Percentiles rank a stretch among this genome's conserved stretches.
Evolutionary conservation across 2,113 vertebrate genomes (phyloP).

Genomic region (Rhadina sibilatrix): DNA sequence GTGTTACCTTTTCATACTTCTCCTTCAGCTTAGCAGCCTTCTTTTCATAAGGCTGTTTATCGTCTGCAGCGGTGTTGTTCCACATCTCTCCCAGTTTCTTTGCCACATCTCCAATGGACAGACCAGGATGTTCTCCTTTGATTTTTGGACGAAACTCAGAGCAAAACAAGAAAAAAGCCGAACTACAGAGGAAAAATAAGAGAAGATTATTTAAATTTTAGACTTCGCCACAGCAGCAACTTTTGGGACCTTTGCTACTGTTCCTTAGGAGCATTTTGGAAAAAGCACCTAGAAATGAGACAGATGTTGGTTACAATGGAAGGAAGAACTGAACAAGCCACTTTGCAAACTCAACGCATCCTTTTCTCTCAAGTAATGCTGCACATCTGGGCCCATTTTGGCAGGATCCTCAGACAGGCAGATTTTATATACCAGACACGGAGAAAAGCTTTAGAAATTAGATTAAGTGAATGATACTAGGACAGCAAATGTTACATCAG

Average conservation of each 20-base stretch:
- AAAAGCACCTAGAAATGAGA: not conserved
- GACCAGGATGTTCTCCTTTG: conserved; percentile 87
- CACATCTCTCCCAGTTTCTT: conserved; percentile 97
- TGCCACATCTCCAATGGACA: conserved; percentile 90
- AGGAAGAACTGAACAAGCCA: not conserved
- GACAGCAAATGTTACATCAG: not conserved
- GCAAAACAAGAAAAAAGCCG: conserved; percentile 97
- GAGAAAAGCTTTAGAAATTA: not conserved
- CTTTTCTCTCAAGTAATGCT: not conserved
- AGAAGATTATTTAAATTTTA: not conserved
- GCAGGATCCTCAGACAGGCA: not conserved
- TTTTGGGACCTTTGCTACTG: not conserved
- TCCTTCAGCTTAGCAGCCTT: conserved; percentile 97
- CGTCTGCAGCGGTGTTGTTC: conserved; percentile 88
- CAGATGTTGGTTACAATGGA: not conserved
- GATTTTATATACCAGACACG: not conserved
- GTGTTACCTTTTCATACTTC: conserved; percentile 92
- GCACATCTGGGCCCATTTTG: not conserved
- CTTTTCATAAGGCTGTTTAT: conserved; percentile 94
- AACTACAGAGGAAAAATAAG: conserved; percentile 66
- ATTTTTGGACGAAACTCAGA: conserved; percentile 95
- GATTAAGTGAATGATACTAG: not conserved
- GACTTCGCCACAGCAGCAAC: not conserved
- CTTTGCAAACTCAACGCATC: not conserved
- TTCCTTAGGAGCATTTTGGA: not conserved